Percentiles rank a stretch among this genome's conserved stretches.
These are phyloP conservation scores for Ceratina japonica DNA, from an alignment of 1,140 invertebrate species.

Conservation along the genomic window DNA sequence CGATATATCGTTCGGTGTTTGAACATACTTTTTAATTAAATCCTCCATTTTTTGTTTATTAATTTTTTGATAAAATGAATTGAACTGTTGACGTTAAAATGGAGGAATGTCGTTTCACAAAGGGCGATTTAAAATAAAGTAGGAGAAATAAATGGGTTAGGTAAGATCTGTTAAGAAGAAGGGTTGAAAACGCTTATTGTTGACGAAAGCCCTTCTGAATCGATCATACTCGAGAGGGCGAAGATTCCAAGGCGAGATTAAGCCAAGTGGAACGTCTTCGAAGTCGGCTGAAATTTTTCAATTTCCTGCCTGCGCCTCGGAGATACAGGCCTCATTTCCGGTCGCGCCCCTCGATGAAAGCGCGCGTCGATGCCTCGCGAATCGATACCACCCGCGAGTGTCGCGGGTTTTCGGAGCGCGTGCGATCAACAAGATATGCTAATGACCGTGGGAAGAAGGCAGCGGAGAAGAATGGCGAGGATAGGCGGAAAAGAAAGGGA, in stretches of 20 bases:
- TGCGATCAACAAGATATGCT: neutral
- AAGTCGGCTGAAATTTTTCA: conserved; percentile 49
- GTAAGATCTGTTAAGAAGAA: too few relatives aligned
- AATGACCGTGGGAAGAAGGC: conserved; percentile 11
- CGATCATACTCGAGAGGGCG: neutral
- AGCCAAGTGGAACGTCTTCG: neutral
- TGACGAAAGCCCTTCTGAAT: neutral
- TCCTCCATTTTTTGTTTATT: too few relatives aligned
- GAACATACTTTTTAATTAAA: too few relatives aligned
- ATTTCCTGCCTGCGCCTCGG: conserved; percentile 53
- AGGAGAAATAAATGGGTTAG: too few relatives aligned
- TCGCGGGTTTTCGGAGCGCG: neutral
- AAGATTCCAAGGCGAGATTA: neutral
- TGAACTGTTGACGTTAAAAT: too few relatives aligned
- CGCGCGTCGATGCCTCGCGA: conserved; percentile 24
- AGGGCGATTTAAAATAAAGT: too few relatives aligned
- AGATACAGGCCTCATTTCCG: conserved; percentile 56
- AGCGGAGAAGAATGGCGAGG: neutral
- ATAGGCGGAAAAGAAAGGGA: neutral
- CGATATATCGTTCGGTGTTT: too few relatives aligned
- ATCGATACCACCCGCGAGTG: conserved; percentile 10
- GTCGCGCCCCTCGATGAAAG: conserved; percentile 15
- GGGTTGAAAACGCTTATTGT: too few relatives aligned
- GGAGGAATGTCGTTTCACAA: too few relatives aligned
- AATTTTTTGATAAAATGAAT: too few relatives aligned